Evolutionary conservation across 2,113 vertebrate genomes (phyloP).

Genomic region (Taurulus bubalis): DNA sequence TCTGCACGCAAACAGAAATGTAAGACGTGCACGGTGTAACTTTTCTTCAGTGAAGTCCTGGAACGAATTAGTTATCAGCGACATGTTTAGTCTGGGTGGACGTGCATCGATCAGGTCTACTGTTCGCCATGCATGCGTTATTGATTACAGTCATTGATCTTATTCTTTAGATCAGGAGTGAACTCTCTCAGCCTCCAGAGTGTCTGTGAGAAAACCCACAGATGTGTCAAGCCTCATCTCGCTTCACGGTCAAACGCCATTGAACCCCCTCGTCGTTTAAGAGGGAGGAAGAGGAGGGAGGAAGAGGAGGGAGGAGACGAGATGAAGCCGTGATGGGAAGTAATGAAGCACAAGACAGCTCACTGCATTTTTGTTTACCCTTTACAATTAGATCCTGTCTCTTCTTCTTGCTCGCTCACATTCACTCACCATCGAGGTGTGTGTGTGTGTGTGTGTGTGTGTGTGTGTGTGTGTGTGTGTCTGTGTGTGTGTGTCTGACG

Average conservation of each 20-base stretch:
- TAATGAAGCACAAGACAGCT: slow-evolving; percentile 22
- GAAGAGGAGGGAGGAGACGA: not conserved
- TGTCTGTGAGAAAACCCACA: slow-evolving; percentile 14
- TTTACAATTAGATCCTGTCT: not conserved
- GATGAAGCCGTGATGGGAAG: not conserved
- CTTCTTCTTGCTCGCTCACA: not conserved
- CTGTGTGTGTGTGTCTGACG: not conserved
- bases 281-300: not conserved
- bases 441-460: not conserved
- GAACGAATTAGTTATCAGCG: too few relatives aligned
- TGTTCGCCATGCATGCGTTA: too few relatives aligned
- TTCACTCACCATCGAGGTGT: not conserved
- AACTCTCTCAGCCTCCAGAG: too few relatives aligned
- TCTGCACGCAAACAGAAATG: too few relatives aligned
- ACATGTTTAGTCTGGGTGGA: too few relatives aligned
- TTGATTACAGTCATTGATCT: too few relatives aligned
- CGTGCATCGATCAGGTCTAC: too few relatives aligned
- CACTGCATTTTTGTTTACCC: slow-evolving; percentile 28
- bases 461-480: slow-evolving; percentile 15
- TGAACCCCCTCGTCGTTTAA: not conserved
- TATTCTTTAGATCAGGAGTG: too few relatives aligned
- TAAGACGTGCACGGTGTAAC: too few relatives aligned
- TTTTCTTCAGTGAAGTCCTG: too few relatives aligned
- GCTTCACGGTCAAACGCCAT: not conserved
- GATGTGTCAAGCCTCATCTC: slow-evolving; percentile 19